A percentile compares a stretch with the other conserved stretches of the same genome.
phyloP scores from a whole-genome alignment of 1,140 invertebrate species.

The Bombus balteatus region DNA sequence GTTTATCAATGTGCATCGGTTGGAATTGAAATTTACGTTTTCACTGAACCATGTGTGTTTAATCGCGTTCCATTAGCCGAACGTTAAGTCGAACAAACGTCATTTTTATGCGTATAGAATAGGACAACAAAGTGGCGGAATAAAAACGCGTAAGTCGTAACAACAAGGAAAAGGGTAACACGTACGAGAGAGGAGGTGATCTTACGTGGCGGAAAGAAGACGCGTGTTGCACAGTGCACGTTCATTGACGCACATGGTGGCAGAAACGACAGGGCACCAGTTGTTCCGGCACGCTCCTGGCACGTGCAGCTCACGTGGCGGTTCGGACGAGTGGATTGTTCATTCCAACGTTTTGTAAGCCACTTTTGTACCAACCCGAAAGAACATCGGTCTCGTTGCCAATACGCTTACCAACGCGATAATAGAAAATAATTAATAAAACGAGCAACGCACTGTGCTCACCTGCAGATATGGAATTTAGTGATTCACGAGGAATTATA shows the following conservation, averaged over 20 bases:
- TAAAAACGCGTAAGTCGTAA: background rate
- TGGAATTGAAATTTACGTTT: no score
- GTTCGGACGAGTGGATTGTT: constrained; percentile 79
- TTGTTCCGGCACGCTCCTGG: constrained; percentile 77
- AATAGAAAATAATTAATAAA: constrained; percentile 62
- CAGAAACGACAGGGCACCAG: constrained; percentile 76
- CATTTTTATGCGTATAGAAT: no score
- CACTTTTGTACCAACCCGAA: constrained; percentile 34
- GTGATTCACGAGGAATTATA: background rate
- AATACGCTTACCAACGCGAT: constrained; percentile 16
- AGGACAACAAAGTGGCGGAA: background rate
- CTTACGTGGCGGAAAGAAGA: constrained; percentile 43
- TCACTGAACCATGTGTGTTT: no score
- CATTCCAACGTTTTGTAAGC: constrained; percentile 75
- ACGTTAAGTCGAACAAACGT: no score
- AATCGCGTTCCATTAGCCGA: no score
- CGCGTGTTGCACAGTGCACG: constrained; percentile 55
- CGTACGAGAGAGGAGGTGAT: constrained; percentile 27
- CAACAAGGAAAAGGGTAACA: constrained; percentile 34
- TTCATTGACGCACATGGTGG: constrained; percentile 76
- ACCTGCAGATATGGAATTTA: background rate
- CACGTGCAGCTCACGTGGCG: constrained; percentile 80
- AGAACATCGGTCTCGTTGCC: constrained; percentile 39
- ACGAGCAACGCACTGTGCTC: constrained; percentile 2
- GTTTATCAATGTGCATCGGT: no score